Evolutionary conservation across 2,113 vertebrate species (phyloP), one percentile per base, ranked within the genome.

Genomic region (Gymnocephalus cernua): DNA sequence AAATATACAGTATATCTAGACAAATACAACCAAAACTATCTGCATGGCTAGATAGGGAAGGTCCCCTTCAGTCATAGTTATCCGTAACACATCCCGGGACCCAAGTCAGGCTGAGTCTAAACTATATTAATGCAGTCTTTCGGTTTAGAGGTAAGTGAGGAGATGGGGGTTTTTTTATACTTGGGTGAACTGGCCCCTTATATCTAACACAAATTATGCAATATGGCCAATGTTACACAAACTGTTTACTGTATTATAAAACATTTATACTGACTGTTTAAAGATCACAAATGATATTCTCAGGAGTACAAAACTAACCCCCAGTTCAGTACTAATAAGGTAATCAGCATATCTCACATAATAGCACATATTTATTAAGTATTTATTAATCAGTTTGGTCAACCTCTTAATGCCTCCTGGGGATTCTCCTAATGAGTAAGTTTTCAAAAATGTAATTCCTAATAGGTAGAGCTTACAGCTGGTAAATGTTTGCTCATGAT

Each of bases 401-500:
- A 23, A 67, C 35, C 54, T 1, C 47, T 41, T 14, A 25, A 2
- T 23, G 56, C 63, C 76, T 78, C 57, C 69, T 80, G 41, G 80
- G 74, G 41, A 88, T 74, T 77, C 71, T 73, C 35, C 57, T 59
- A 82, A 69, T 79, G 83, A 83, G 47, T 56, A 19, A 19, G 25
- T 25, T 78, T 51, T 64, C 50, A 79, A 72, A 76, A 59, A 79
- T 71, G 51, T 70, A 62, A 82, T 81, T 84, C 64, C 67, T 77
- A 69, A 87, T 73, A 68, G 48, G 69, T 77, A 58, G 56, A 48
- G 51, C 58, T 79, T 61, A 19, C 23, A 78, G 74, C 57, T 79
- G 68, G 57, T 77, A 76, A 83, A 84, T 78, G 81, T 82, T 75
- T 75, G 77, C 59, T 78, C 65, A n/a, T 58, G 62, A 65, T 38